Conservation (phyloP, 2,888 invertebrate genomes). For the Synergus laeviventris region DNA sequence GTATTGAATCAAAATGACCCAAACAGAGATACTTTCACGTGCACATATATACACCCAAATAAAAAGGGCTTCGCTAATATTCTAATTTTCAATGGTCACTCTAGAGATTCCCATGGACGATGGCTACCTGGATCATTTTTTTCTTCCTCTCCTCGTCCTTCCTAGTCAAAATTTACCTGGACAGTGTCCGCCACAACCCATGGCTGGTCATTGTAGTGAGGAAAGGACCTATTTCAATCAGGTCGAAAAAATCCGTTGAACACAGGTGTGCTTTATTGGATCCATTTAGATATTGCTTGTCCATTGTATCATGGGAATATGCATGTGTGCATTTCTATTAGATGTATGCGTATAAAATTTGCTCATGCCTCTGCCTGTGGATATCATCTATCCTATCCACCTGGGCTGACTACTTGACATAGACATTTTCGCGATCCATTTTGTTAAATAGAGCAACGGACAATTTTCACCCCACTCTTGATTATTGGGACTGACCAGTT, state of each 20-base stretch:
- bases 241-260: constrained; percentile 71
- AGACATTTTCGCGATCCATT: constrained; percentile 51
- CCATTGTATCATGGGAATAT: constrained; percentile 45
- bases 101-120: constrained; percentile 67
- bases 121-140: constrained; percentile 61
- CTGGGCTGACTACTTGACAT: constrained; percentile 51
- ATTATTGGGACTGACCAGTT: constrained; percentile 28
- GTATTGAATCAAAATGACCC: constrained; percentile 10
- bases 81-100: constrained; percentile 65
- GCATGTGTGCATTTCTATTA: not conserved
- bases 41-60: constrained; percentile 41
- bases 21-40: not conserved
- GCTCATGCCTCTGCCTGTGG: not conserved
- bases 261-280: constrained; percentile 51
- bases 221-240: constrained; percentile 70
- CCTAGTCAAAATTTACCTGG: constrained; percentile 51
- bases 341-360: constrained; percentile 10
- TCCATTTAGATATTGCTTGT: constrained; percentile 39
- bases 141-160: constrained; percentile 46
- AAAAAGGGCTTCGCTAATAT: constrained; percentile 52
- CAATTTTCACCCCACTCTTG: constrained; percentile 41
- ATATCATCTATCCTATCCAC: constrained; percentile 45
- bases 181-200: constrained; percentile 55
- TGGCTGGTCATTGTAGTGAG: constrained; percentile 42
- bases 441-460: constrained; percentile 55